Evolutionary conservation across 1,140 invertebrate genomes (phyloP).

Genomic region (Parapsyche elsis): DNA sequence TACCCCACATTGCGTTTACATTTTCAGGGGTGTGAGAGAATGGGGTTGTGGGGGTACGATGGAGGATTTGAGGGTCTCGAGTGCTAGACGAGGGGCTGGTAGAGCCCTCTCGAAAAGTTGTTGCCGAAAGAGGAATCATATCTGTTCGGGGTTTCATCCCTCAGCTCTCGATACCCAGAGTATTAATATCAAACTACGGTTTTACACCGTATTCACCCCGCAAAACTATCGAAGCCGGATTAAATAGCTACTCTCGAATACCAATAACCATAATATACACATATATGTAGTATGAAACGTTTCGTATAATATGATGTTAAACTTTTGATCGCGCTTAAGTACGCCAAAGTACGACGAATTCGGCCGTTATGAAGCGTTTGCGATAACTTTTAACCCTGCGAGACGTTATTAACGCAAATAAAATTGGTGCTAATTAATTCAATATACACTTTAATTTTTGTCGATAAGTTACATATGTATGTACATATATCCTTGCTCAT

Average conservation of each 20-base stretch:
- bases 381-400: too few species aligned
- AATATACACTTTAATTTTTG: too few species aligned
- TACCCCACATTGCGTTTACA: neutral
- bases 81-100: neutral
- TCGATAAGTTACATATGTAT: too few species aligned
- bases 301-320: too few species aligned
- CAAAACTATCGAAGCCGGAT: neutral
- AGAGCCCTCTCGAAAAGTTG: neutral
- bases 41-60: too few species aligned
- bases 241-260: neutral
- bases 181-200: constrained; percentile 1
- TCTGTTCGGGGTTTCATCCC: neutral
- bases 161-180: neutral
- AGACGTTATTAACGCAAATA: too few species aligned
- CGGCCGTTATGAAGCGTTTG: too few species aligned
- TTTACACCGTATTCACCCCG: neutral
- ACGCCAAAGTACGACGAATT: too few species aligned
- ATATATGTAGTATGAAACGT: neutral
- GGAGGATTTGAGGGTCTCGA: neutral
- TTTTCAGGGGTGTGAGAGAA: neutral
- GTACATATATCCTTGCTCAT: too few species aligned
- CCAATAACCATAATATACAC: neutral
- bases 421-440: too few species aligned
- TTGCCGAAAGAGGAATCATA: neutral
- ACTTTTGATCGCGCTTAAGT: too few species aligned